Evolutionary conservation across 2,113 vertebrate species (phyloP).

Genomic region (Campylomormyrus tamandua): DNA sequence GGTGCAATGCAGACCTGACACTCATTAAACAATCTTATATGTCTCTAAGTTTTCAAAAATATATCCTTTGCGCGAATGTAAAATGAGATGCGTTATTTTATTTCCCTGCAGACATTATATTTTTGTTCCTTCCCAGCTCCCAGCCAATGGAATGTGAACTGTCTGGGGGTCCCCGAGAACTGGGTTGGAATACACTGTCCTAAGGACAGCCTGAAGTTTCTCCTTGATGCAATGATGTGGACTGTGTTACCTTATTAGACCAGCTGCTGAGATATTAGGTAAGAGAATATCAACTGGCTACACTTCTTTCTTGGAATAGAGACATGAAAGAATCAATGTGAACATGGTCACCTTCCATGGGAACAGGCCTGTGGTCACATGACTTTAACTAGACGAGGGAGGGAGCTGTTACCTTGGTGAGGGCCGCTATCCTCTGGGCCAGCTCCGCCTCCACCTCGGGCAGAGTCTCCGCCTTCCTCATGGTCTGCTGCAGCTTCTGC

Average conservation of each 20-base stretch:
- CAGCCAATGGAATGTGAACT: neutral
- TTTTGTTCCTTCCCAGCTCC: neutral
- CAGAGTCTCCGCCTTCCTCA: constrained; percentile 95
- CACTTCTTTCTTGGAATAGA: neutral
- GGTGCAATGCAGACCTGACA: neutral
- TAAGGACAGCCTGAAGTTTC: neutral
- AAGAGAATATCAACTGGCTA: neutral
- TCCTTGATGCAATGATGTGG: neutral
- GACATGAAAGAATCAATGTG: neutral
- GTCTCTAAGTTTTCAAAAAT: neutral
- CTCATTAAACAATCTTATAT: neutral
- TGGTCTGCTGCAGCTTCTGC: constrained; percentile 97
- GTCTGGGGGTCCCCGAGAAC: neutral
- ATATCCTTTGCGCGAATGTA: neutral
- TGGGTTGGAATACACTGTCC: neutral
- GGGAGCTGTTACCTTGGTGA: constrained; percentile 80
- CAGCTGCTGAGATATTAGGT: neutral
- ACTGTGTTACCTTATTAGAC: neutral
- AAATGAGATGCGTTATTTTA: neutral
- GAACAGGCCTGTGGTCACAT: neutral
- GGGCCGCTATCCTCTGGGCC: constrained; percentile 95
- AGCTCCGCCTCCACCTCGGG: constrained; percentile 96
- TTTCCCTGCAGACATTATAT: neutral
- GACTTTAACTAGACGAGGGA: neutral
- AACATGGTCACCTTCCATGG: neutral